Evolutionary conservation across 30 jellyfish, hydroid and myxozoan species (phyloP).

Genomic region (Nemopilema nomurai): DNA sequence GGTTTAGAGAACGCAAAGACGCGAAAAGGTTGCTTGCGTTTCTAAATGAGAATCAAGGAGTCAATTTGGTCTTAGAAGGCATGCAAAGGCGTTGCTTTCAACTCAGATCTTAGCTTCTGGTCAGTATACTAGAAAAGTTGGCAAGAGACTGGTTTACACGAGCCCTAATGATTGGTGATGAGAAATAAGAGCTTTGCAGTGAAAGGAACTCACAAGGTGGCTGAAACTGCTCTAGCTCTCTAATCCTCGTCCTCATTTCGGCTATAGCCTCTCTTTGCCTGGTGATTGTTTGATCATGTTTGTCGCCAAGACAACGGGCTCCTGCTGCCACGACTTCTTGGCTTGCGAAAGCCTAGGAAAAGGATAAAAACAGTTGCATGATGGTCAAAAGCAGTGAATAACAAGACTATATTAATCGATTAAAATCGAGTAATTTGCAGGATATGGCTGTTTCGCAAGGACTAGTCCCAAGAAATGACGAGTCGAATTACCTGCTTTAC

Average conservation of each 20-base stretch:
- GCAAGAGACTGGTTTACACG: too few species aligned
- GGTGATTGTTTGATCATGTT: slow-evolving; percentile 76
- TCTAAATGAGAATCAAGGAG: background rate
- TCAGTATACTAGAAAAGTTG: background rate
- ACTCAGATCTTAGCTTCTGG: background rate
- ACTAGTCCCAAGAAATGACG: too few species aligned
- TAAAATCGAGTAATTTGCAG: too few species aligned
- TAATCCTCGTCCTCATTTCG: slow-evolving; percentile 63
- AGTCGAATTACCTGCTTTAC: slow-evolving; percentile 49
- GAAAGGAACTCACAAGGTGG: slow-evolving; percentile 63
- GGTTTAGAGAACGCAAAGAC: too few species aligned
- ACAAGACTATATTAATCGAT: too few species aligned
- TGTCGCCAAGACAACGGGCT: slow-evolving; percentile 83
- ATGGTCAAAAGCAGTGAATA: too few species aligned
- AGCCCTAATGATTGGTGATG: too few species aligned
- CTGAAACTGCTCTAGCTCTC: slow-evolving; percentile 50
- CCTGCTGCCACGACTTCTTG: slow-evolving; percentile 65
- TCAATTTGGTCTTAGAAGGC: background rate
- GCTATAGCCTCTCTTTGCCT: slow-evolving; percentile 85
- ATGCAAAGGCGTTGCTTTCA: background rate
- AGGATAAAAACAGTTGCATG: too few species aligned
- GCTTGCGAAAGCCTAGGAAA: slow-evolving; percentile 46
- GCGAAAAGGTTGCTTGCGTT: background rate
- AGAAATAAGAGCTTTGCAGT: background rate
- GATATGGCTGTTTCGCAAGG: too few species aligned